Evolutionary conservation across 1,140 invertebrate genomes (phyloP), one percentile per base, ranked within the genome.

Genomic region (Pinna nobilis): DNA sequence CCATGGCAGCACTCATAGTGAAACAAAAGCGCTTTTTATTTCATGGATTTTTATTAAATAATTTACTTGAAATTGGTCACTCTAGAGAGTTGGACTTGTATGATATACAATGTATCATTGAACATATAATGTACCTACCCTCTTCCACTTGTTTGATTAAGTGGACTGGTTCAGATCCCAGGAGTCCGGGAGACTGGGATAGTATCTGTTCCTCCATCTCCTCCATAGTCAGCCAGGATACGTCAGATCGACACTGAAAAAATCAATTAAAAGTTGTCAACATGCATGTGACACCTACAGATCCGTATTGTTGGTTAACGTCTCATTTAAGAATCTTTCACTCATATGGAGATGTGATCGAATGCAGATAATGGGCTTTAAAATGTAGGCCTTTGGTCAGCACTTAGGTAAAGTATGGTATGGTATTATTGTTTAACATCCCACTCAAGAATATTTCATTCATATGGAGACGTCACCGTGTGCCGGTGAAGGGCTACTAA

Each of bases 121-220:
- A 0, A 13, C 3, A 18, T n/a, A 3, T 30, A 30, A 15, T 32
- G 35, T 30, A 47, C 7, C 39, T 15, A 47, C 13, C 20, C 28
- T 61, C 44, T 53, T 55, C 39, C 28, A 82, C 32, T 35, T 78
- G 78, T 25, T 79, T 65, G 33, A 76, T 64, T 18, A 84, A 66
- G 35, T 78, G 74, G 20, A 84, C 41, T 49, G 79, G 79, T 28
- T 85, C 84, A 28, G 75, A 44, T 51, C 84, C 84, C 41, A 84
- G 53, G 18, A 85, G 68, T 15, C 71, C 74, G 6, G 74, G 70
- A 4, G 47, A 69, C 13, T 61, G 61, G 2, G 37, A 44, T n/a
- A 78, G 61, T 51, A 84, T 33, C n/a, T 77, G 55, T 3, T 75
- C 47, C 23, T 80, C 70, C 74, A 83, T 78, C 37, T 82, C 79